Evolutionary conservation across 2,888 invertebrate genomes (phyloP), one percentile per base, ranked within the genome.

Genomic region (Polydrusus pterygomalis): DNA sequence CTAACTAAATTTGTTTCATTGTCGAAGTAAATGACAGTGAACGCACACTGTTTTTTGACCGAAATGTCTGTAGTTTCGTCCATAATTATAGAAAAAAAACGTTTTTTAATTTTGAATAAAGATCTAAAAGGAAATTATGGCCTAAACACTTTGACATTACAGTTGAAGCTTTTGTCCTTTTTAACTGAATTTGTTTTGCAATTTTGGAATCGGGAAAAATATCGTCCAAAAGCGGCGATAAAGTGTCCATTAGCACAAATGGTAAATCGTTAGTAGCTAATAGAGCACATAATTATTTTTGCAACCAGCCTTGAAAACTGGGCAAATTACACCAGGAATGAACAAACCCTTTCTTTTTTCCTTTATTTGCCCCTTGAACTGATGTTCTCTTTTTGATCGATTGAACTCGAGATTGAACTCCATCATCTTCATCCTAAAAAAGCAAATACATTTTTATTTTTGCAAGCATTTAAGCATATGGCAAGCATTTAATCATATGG

Each of bases 41-140:
- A 75, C 10, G 70, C 78, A 74, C 70, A 75, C 17, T 76, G 70
- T 43, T 76, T 75, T 58, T 49, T 71, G 40, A 56, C 49, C 13
- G 47, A 40, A 17, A 10, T 34, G 64, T 78, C 73, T 38, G 73
- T 75, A 25, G 78, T 73, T 45, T 75, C 73, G 62, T 78, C 73
- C 78, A 78, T 78, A 1, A 75, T 70, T 13, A 78, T 18, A 20
- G 75, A 78, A 47, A 78, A 75, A 63, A 73, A 73, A 38, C 11
- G 8, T 49, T 49, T 18, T 18, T 49, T 49, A 49, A 49, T 49
- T 49, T 49, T 8, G 9, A 18, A 18, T 49, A 18, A 49, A 49
- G 18, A 49, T 13, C 38, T 25, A 54, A 68, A 68, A 54, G 17
- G 7, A 40, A 40, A 40, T 40, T 40, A n/a, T 69, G 15, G 8